Evolutionary conservation across 2,113 vertebrate genomes (phyloP).

Genomic region (Sorex araneus): DNA sequence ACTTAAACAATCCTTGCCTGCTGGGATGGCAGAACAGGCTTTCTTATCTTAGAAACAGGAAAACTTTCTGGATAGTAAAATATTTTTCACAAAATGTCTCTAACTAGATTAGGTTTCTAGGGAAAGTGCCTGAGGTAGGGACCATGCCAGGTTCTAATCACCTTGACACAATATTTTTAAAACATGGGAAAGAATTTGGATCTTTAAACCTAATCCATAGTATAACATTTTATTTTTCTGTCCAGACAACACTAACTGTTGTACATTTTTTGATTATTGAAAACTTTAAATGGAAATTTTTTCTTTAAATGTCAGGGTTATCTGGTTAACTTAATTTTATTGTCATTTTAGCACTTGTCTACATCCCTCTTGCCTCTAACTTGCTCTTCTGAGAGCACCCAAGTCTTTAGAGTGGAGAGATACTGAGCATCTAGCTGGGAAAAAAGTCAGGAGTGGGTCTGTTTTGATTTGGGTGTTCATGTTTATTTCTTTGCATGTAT

Average conservation of each 20-base stretch:
- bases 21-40: conserved; percentile 77
- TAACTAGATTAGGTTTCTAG: conserved; percentile 47
- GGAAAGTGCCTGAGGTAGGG: conserved; percentile 50
- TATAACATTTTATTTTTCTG: conserved; percentile 24
- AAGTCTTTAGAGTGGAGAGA: background rate
- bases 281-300: conserved; percentile 4
- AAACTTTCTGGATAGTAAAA: conserved; percentile 80
- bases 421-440: background rate
- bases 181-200: background rate
- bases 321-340: background rate
- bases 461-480: background rate
- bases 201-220: background rate
- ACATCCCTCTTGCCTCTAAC: background rate
- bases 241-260: background rate
- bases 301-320: background rate
- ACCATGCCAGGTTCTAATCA: background rate
- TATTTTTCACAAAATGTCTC: conserved; percentile 77
- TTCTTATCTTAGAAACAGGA: conserved; percentile 83
- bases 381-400: background rate
- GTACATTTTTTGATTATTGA: background rate
- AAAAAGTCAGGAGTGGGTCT: background rate
- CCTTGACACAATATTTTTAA: conserved; percentile 29
- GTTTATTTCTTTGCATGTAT: conserved; percentile 46
- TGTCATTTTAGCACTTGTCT: background rate
- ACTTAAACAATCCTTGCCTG: conserved; percentile 80